Evolutionary conservation across 2,113 vertebrate genomes (phyloP), one percentile per base, ranked within the genome.

Genomic region (Brachyistius frenatus): DNA sequence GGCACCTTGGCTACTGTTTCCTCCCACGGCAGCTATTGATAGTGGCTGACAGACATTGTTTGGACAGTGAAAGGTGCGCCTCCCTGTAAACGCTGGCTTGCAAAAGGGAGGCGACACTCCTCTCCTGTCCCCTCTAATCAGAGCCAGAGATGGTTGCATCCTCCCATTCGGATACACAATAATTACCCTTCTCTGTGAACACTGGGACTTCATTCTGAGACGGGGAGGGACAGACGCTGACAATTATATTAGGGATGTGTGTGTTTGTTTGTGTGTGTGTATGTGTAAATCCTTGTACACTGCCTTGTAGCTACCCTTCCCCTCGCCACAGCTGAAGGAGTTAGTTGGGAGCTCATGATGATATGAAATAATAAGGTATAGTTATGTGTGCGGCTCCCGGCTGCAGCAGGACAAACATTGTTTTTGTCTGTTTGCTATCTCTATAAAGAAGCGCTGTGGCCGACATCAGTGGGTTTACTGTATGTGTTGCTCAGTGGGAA

Each of bases 131-230:
- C 95, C 95, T 97, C 94, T 97, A 96, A 97, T 97, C 96, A 97
- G 95, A 96, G 95, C 94, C 94, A 95, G 96, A 96, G 96, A 97
- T 39, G 80, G 84, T 96, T 95, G 96, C 93, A 96, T 95, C 95
- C 95, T 97, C 96, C 94, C 92, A 95, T 95, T 96, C 95, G 92
- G 95, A 95, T 96, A 96, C 95, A 95, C 83, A 92, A 96, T 98
- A 97, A 98, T 97, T 97, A 96, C 91, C 96, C 93, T 95, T 95
- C 95, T 96, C 94, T 94, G 91, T 94, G 89, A 88, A 94, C 88
- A 83, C 93, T 91, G 95, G 94, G 93, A 93, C 93, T 94, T 95
- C 91, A 94, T 95, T 94, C 95, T 91, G 94, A 95, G 91, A 90
- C 61, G 86, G 94, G 94, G 92, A 93, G 92, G 93, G 92, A 75